Conservation (phyloP, 2,888 invertebrate species). For the Tyria jacobaeae region DNA sequence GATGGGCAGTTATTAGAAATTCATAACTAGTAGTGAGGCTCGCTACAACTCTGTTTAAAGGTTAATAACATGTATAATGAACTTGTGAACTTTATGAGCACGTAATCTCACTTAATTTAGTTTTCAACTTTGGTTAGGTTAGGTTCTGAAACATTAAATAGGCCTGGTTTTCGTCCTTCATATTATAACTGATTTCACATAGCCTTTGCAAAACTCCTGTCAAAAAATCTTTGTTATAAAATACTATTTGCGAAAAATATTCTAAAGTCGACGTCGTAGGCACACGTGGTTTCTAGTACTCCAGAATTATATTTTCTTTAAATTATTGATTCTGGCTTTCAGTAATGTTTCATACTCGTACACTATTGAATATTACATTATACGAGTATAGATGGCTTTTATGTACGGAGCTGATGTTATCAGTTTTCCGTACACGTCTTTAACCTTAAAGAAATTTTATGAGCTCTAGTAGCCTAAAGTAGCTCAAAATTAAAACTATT, state of each 20-base stretch:
- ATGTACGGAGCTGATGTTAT: constrained; percentile 13
- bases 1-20: constrained; percentile 44
- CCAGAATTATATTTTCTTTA: too few relatives aligned
- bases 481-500: too few relatives aligned
- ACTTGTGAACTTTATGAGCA: constrained; percentile 11
- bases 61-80: constrained; percentile 17
- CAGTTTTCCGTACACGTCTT: constrained; percentile 23
- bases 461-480: constrained; percentile 31
- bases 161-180: not conserved
- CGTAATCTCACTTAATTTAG: constrained; percentile 9
- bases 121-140: not conserved
- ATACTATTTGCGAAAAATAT: too few relatives aligned
- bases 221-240: too few relatives aligned
- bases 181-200: too few relatives aligned
- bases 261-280: too few relatives aligned
- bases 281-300: too few relatives aligned
- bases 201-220: too few relatives aligned
- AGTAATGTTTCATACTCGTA: too few relatives aligned
- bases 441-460: constrained; percentile 30
- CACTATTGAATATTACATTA: not conserved
- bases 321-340: too few relatives aligned
- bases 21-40: constrained; percentile 27
- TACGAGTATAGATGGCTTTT: not conserved
- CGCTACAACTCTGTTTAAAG: constrained; percentile 17
- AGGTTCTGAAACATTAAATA: not conserved